Evolutionary conservation across 2,888 invertebrate species (phyloP).

Genomic region (Prostheceraeus crozeri): DNA sequence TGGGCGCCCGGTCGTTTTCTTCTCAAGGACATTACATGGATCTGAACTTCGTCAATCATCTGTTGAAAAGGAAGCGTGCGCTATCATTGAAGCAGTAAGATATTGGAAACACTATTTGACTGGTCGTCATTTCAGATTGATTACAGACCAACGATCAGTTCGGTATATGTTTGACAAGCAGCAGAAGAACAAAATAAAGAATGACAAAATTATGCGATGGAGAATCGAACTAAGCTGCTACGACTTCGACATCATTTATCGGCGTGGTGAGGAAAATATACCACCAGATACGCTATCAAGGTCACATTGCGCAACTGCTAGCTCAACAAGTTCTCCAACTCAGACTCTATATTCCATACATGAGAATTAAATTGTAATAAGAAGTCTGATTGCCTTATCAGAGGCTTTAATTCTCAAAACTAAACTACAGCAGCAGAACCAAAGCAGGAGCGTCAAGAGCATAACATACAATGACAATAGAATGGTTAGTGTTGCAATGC

Average conservation of each 20-base stretch:
- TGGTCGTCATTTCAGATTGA: conserved; percentile 39
- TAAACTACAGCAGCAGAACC: no score
- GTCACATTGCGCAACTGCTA: conserved; percentile 4
- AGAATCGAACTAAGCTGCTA: conserved; percentile 40
- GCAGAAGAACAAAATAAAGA: conserved; percentile 40
- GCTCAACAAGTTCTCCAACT: no score
- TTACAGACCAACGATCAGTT: conserved; percentile 42
- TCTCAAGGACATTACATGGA: conserved; percentile 33
- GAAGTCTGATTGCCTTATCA: no score
- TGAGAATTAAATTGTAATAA: no score
- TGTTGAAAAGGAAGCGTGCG: conserved; percentile 40
- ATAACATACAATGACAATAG: no score
- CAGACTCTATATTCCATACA: no score
- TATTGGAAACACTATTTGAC: conserved; percentile 38
- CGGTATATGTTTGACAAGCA: conserved; percentile 39
- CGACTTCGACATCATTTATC: conserved; percentile 40
- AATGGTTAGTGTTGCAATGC: no score
- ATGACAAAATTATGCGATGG: conserved; percentile 41
- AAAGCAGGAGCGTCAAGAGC: no score
- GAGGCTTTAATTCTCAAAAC: no score
- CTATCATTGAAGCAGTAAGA: conserved; percentile 39
- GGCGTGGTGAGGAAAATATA: conserved; percentile 38
- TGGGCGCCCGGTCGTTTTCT: conserved; percentile 32
- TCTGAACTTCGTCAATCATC: conserved; percentile 31
- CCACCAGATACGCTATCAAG: conserved; percentile 38